phyloP scores from a whole-genome alignment of 2,888 invertebrate species.

The Congeria kusceri region DNA sequence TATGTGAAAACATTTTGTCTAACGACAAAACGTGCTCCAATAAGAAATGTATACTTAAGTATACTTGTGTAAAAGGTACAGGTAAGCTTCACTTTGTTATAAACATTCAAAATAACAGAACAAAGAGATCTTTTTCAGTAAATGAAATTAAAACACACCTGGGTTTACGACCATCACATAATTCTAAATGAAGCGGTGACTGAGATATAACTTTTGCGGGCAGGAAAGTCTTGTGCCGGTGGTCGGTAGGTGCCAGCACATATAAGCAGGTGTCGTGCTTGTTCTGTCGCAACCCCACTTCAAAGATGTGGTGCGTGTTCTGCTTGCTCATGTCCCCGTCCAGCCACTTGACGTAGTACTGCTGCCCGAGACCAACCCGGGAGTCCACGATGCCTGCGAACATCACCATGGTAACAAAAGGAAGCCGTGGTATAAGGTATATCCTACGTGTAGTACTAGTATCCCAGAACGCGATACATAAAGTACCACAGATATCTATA shows the following conservation, averaged over 20 bases:
- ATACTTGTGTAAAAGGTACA: too few relatives aligned
- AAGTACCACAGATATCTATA: too few relatives aligned
- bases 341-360: slow-evolving; percentile 79
- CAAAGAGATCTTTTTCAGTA: too few relatives aligned
- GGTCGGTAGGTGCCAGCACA: slow-evolving; percentile 42
- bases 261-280: slow-evolving; percentile 26
- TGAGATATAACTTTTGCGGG: slow-evolving; percentile 45
- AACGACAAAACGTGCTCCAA: too few relatives aligned
- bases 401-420: too few relatives aligned
- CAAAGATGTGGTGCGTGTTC: slow-evolving; percentile 79
- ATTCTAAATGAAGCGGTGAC: slow-evolving; percentile 32
- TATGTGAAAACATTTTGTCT: too few relatives aligned
- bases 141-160: slow-evolving; percentile 14
- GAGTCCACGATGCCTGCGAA: slow-evolving; percentile 75
- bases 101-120: too few relatives aligned
- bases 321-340: slow-evolving; percentile 76
- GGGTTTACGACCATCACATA: slow-evolving; percentile 34
- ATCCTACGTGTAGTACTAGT: too few relatives aligned
- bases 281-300: slow-evolving; percentile 57
- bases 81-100: too few relatives aligned
- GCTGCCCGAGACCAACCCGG: slow-evolving; percentile 74
- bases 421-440: too few relatives aligned
- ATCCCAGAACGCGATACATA: too few relatives aligned
- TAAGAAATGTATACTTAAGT: too few relatives aligned
- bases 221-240: slow-evolving; percentile 22